Evolutionary conservation across 2,113 vertebrate genomes (phyloP), one percentile per base, ranked within the genome.

Genomic region (Halichoeres trimaculatus): DNA sequence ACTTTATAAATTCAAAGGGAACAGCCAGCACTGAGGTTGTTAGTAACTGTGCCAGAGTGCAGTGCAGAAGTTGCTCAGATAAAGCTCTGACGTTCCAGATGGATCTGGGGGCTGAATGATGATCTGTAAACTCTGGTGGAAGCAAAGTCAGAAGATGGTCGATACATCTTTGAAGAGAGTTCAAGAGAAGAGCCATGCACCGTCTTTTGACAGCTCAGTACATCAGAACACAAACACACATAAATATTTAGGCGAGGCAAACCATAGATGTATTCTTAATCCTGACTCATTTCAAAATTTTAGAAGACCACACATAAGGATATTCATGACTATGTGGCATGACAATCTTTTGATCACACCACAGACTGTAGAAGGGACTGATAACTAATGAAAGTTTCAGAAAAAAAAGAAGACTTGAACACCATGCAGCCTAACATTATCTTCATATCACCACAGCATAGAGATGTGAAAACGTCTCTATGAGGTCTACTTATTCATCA

Each of bases 1-100:
- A 69, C 65, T 61, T 83, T 71, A 71, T 22, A 68, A 58, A 80
- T 62, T 55, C 59, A 53, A 67, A 60, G 62, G 80, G 36, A 57
- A 69, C 70, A 60, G 59, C 20, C 59, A 71, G 43, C 65, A 69
- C 40, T 26, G 59, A 57, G 57, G 38, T 71, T 68, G 30, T 30
- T 30, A 4, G 6, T 3, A 30, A 30, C 30, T 30, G 30, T 30
- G 61, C 53, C 59, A 19, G 13, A 10, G 38, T 53, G 43, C 45
- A 5, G 38, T 22, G 12, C 9, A 34, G 26, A 68, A 57, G 57
- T 77, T 50, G 41, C 22, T 60, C 41, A 74, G 74, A 53, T 81
- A 60, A 81, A 43, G 61, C 60, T 26, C 0, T 0, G 23, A 56
- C 48, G 0, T 70, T 43, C 41, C 6, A 67, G 66, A 59, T 2